Conservation (phyloP, 1,140 invertebrate species). For the Potamilus streckersoni region DNA sequence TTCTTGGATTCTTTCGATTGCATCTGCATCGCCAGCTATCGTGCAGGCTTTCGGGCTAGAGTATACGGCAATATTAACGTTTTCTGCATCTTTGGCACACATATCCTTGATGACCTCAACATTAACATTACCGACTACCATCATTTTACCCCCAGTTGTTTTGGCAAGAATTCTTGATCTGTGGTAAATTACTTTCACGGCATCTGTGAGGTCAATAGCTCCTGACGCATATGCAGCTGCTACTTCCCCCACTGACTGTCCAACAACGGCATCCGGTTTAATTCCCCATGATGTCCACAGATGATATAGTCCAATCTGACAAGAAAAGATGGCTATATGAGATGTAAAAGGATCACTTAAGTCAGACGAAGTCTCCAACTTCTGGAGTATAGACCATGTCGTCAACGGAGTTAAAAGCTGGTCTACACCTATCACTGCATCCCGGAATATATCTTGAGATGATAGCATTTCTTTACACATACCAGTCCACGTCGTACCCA, state of each 20-base stretch:
- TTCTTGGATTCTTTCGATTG: conserved; percentile 15
- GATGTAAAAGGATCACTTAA: conserved; percentile 26
- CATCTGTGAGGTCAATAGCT: conserved; percentile 24
- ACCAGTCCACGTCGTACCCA: conserved; percentile 43
- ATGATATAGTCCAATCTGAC: conserved; percentile 26
- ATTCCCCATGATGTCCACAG: conserved; percentile 34
- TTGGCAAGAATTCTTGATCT: conserved; percentile 24
- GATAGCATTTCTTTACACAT: conserved; percentile 42
- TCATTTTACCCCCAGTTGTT: conserved; percentile 33
- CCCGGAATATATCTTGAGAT: conserved; percentile 19
- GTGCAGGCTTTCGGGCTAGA: conserved; percentile 27
- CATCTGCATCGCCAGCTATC: conserved; percentile 30
- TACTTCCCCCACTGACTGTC: conserved; percentile 45
- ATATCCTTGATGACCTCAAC: conserved; percentile 14
- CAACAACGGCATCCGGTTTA: conserved; percentile 28
- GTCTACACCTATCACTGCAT: conserved; percentile 24
- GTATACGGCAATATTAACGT: conserved; percentile 33
- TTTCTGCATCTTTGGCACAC: conserved; percentile 16
- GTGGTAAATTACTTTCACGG: conserved; percentile 36
- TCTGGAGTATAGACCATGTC: conserved; percentile 28
- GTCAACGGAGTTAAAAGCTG: conserved; percentile 7
- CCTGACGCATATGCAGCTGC: conserved; percentile 38
- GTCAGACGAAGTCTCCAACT: conserved; percentile 7
- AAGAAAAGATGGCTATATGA: conserved; percentile 40
- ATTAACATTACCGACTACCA: conserved; percentile 26